These are phyloP conservation scores for Phalloptychus januarius DNA, from an alignment of 2,797 vertebrate genomes.

Conservation along the genomic window DNA sequence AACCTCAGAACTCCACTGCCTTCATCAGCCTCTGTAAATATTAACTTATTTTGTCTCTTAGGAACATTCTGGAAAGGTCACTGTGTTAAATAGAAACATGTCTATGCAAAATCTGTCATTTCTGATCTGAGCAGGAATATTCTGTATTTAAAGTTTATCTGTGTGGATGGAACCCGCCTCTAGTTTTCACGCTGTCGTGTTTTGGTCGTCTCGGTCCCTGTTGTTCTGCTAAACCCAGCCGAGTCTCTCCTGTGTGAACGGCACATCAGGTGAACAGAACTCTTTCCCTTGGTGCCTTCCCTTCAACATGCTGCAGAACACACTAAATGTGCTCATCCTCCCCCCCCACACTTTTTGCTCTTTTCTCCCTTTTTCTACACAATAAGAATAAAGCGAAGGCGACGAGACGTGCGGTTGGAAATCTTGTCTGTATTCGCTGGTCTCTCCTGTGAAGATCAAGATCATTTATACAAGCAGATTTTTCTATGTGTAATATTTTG, in stretches of 20 bases:
- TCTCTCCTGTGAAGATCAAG: slow-evolving; percentile 19
- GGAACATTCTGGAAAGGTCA: slow-evolving; percentile 22
- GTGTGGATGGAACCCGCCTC: slow-evolving; percentile 17
- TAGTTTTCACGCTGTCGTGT: background rate
- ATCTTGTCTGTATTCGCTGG: slow-evolving; percentile 14
- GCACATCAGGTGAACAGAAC: background rate
- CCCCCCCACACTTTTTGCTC: background rate
- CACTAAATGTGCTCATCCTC: slow-evolving; percentile 3
- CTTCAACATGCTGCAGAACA: slow-evolving; percentile 32
- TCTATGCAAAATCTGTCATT: slow-evolving; percentile 63
- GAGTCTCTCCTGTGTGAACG: slow-evolving; percentile 5
- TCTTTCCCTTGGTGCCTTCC: slow-evolving; percentile 62
- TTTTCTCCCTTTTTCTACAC: slow-evolving; percentile 19
- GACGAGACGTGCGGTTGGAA: background rate
- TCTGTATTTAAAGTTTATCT: slow-evolving; percentile 19
- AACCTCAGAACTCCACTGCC: slow-evolving; percentile 28
- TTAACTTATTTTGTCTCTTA: slow-evolving; percentile 74
- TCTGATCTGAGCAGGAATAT: slow-evolving; percentile 21
- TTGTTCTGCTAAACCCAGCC: slow-evolving; percentile 10
- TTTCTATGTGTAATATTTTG: slow-evolving; percentile 56
- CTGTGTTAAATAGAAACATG: slow-evolving; percentile 58
- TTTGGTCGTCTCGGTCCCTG: background rate
- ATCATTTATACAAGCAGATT: slow-evolving; percentile 53
- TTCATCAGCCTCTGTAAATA: slow-evolving; percentile 67
- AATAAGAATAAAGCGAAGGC: slow-evolving; percentile 1